phyloP scores from a whole-genome alignment of 1,140 invertebrate genomes.

The Anoplolepis gracilipes region DNA sequence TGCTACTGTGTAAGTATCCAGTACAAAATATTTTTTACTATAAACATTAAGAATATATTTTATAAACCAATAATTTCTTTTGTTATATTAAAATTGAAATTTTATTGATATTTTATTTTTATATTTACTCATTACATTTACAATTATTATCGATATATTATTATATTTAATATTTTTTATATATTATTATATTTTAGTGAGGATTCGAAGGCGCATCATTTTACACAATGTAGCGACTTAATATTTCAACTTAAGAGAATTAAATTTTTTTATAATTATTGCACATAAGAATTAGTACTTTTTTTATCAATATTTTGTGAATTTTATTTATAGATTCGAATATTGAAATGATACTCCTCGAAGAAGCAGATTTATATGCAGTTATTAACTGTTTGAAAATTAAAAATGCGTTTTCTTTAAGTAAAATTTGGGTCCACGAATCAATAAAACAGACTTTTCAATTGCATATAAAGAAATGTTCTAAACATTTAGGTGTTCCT shows the following conservation, averaged over 20 bases:
- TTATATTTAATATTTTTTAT: background rate
- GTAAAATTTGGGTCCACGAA: slow-evolving; percentile 15
- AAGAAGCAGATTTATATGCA: slow-evolving; percentile 17
- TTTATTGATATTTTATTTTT: no score
- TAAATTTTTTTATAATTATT: no score
- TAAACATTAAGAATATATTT: background rate
- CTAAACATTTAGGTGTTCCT: background rate
- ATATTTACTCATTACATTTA: no score
- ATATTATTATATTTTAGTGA: no score
- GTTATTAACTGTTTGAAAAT: background rate
- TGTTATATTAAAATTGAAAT: background rate
- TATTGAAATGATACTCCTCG: background rate
- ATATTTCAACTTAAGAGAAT: no score
- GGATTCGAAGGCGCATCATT: no score
- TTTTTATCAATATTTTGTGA: background rate
- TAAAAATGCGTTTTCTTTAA: background rate
- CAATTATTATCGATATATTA: no score
- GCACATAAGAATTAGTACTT: no score
- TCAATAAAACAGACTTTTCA: background rate
- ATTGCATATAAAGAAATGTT: background rate
- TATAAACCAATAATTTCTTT: background rate
- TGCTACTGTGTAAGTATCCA: background rate
- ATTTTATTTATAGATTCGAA: background rate
- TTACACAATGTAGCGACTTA: no score
- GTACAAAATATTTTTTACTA: no score